Conservation (phyloP, 1,140 invertebrate species). For the Drosophila burlai region DNA sequence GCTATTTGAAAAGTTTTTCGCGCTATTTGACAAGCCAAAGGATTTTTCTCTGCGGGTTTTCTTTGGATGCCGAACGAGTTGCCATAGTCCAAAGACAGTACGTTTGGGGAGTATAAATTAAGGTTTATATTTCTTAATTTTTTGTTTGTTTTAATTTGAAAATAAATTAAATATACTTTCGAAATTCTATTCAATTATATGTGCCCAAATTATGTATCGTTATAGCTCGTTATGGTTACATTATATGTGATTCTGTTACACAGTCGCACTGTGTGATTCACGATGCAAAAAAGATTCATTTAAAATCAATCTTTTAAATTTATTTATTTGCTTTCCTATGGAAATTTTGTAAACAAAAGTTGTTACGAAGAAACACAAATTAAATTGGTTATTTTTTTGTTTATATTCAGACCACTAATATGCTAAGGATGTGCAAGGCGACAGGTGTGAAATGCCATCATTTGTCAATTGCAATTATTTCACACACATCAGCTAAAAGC, state of each 20-base stretch:
- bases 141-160: background rate
- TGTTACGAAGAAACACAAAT: background rate
- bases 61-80: slow-evolving; percentile 9
- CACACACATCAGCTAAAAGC: background rate
- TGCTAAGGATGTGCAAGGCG: background rate
- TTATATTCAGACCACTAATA: background rate
- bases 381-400: background rate
- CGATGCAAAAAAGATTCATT: background rate
- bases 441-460: background rate
- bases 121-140: background rate
- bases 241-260: too few species aligned
- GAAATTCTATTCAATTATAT: background rate
- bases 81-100: slow-evolving; percentile 6
- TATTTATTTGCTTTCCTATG: background rate
- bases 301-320: background rate
- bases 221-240: too few species aligned
- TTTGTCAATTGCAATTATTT: slow-evolving; percentile 6
- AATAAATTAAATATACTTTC: background rate
- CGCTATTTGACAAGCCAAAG: slow-evolving; percentile 69
- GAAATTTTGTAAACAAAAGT: background rate
- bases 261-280: too few species aligned
- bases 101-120: background rate
- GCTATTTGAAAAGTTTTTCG: slow-evolving; percentile 65
- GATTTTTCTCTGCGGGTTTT: slow-evolving; percentile 45
- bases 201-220: background rate